A percentile compares a stretch with the other conserved stretches of the same genome.
Conservation (phyloP, 2,797 vertebrate species). For the Acrocephalus scirpaceus region DNA sequence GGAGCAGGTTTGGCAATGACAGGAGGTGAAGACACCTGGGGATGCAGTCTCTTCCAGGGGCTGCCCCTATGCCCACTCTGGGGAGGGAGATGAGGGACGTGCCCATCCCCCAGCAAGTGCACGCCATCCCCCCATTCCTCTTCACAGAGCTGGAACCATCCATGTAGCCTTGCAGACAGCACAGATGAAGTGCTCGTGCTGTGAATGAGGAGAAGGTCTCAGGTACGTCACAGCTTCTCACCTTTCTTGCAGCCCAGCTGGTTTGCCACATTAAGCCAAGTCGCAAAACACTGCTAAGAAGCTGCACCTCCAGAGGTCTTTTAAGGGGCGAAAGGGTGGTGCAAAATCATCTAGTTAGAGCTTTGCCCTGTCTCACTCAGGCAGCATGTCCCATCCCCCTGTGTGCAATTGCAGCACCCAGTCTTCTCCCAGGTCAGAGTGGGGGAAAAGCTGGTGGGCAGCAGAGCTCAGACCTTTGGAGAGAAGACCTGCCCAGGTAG, state of each 20-base stretch:
- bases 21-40: not conserved
- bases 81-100: not conserved
- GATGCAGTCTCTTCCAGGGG: not conserved
- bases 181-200: not conserved
- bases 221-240: not conserved
- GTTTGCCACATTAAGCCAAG: not conserved
- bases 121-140: accelerated
- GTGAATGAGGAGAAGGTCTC: not conserved
- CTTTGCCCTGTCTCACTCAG: not conserved
- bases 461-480: not conserved
- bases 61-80: not conserved
- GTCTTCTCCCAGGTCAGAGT: not conserved
- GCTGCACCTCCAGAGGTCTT: not conserved
- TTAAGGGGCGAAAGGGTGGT: not conserved
- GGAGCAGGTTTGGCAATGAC: not conserved
- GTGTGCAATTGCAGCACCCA: not conserved
- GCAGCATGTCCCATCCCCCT: accelerated
- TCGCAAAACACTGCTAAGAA: not conserved
- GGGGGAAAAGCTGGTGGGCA: not conserved
- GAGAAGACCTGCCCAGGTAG: not conserved
- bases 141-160: not conserved
- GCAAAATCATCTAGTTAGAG: not conserved
- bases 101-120: not conserved
- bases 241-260: not conserved
- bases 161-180: not conserved